Conservation (phyloP, 2,797 vertebrate species). For the Anolis apletophallus region DNA sequence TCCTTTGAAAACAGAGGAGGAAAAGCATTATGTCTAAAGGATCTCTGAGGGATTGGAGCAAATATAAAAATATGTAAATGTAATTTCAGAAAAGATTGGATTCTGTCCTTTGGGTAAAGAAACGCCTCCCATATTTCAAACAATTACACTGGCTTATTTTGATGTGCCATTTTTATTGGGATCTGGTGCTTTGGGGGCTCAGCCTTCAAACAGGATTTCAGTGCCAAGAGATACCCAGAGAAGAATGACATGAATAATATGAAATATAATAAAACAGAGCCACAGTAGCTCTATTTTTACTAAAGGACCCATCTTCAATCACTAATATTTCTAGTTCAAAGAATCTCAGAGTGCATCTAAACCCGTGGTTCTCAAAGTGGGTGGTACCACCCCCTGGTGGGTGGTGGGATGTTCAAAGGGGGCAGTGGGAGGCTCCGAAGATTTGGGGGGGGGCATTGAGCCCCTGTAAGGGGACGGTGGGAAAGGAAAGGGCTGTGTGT, state of each 20-base stretch:
- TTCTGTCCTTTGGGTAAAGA: slow-evolving; percentile 1
- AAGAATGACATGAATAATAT: background rate
- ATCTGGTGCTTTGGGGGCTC: slow-evolving; percentile 12
- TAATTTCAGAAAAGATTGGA: slow-evolving; percentile 31
- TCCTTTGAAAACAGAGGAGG: slow-evolving; percentile 6
- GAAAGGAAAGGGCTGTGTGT: no score
- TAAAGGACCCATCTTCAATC: background rate
- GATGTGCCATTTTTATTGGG: slow-evolving; percentile 9
- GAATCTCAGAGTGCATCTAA: no score
- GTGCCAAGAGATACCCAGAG: background rate
- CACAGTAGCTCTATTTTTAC: background rate
- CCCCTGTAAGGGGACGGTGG: no score
- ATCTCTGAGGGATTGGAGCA: slow-evolving; percentile 16
- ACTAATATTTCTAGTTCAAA: background rate
- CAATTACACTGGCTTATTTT: slow-evolving; percentile 20
- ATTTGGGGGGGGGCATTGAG: no score
- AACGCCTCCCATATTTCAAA: background rate
- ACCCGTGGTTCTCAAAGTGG: no score
- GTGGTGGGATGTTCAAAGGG: no score
- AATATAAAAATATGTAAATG: slow-evolving; percentile 19
- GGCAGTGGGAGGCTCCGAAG: no score
- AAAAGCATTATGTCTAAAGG: slow-evolving; percentile 8
- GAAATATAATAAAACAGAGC: background rate
- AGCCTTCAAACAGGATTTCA: background rate
- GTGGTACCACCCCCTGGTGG: no score